phyloP scores from a whole-genome alignment of 2,888 invertebrate species.

The Anorthoa munda region DNA sequence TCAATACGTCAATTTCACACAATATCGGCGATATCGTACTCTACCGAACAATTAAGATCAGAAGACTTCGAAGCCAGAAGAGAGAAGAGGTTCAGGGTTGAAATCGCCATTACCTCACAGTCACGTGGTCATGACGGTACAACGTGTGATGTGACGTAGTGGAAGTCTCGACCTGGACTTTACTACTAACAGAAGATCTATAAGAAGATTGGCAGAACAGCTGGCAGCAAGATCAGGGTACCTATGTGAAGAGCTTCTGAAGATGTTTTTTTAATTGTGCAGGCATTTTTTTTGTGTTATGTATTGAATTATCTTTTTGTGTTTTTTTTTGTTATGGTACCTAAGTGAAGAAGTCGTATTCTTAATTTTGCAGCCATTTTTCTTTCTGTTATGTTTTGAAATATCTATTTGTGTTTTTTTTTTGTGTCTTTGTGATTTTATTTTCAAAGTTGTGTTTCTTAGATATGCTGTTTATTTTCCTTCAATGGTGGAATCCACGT shows the following conservation, averaged over 20 bases:
- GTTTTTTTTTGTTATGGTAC: no score
- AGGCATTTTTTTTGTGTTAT: neutral
- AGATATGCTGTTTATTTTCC: neutral
- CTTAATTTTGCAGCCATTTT: neutral
- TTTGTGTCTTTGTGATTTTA: neutral
- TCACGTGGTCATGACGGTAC: slow-evolving; percentile 88
- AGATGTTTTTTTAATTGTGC: neutral
- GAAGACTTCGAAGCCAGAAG: slow-evolving; percentile 63
- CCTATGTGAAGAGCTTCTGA: neutral
- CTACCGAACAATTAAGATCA: slow-evolving; percentile 4
- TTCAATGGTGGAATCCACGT: neutral
- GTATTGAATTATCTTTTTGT: neutral
- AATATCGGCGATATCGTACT: no score
- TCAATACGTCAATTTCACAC: neutral
- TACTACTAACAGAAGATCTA: slow-evolving; percentile 39
- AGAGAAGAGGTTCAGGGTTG: slow-evolving; percentile 84
- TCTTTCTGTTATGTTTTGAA: no score
- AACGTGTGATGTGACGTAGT: slow-evolving; percentile 91
- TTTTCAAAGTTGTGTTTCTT: neutral
- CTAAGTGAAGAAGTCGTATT: neutral
- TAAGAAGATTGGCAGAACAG: neutral
- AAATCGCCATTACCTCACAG: slow-evolving; percentile 91
- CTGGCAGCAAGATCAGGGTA: neutral
- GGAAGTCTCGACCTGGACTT: slow-evolving; percentile 87
- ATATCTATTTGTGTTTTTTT: neutral